These are phyloP conservation scores for Lagria hirta DNA, from an alignment of 2,888 invertebrate genomes.

Conservation along the genomic window DNA sequence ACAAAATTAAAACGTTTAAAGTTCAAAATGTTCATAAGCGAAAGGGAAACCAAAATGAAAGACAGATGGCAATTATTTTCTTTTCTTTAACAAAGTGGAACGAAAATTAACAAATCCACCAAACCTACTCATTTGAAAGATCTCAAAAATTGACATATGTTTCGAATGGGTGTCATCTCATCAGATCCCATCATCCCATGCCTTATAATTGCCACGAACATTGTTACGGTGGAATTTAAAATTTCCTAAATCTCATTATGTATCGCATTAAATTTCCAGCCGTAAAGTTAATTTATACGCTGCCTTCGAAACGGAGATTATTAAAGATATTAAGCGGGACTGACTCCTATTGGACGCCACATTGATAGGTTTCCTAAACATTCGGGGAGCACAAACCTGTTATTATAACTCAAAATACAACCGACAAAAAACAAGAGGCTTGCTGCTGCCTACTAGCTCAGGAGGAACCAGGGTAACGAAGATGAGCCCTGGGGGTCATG, in stretches of 20 bases:
- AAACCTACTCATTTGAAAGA: too few relatives aligned
- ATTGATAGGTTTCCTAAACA: slow-evolving; percentile 40
- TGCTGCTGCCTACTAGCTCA: slow-evolving; percentile 13
- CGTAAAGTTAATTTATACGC: slow-evolving; percentile 50
- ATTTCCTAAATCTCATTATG: slow-evolving; percentile 50
- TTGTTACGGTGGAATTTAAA: slow-evolving; percentile 46
- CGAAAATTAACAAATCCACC: too few relatives aligned
- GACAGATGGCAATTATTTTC: too few relatives aligned
- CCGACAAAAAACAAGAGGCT: slow-evolving; percentile 38
- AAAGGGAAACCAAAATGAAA: too few relatives aligned
- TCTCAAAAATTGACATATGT: too few relatives aligned
- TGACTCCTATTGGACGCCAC: slow-evolving; percentile 29
- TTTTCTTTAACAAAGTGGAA: too few relatives aligned
- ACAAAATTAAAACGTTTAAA: too few relatives aligned
- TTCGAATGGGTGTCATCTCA: too few relatives aligned
- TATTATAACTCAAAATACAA: slow-evolving; percentile 47
- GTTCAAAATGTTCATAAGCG: too few relatives aligned
- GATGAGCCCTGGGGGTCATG: slow-evolving; percentile 31
- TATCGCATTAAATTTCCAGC: slow-evolving; percentile 49
- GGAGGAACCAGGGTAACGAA: slow-evolving; percentile 21
- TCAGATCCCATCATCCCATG: too few relatives aligned
- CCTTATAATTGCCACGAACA: slow-evolving; percentile 39
- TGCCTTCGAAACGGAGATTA: slow-evolving; percentile 43
- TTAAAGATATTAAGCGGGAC: slow-evolving; percentile 46
- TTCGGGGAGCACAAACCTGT: slow-evolving; percentile 46